Evolutionary conservation across 2,888 invertebrate genomes (phyloP).

Genomic region (Philaethria dido): DNA sequence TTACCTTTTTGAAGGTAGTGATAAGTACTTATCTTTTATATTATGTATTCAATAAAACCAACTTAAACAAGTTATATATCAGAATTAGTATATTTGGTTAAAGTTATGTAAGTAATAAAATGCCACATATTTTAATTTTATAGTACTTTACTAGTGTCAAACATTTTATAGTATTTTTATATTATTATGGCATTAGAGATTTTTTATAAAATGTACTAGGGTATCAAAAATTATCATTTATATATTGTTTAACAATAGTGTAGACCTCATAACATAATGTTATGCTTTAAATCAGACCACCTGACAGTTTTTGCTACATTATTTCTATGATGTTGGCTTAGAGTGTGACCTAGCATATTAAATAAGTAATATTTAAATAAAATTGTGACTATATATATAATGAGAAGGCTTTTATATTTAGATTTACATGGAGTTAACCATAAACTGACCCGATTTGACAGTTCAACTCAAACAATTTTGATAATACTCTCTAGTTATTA

Average conservation of each 20-base stretch:
- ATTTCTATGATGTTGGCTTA: neutral
- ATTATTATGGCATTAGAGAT: neutral
- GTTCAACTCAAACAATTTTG: no score
- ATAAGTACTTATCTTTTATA: slow-evolving; percentile 59
- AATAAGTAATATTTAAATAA: no score
- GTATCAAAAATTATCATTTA: neutral
- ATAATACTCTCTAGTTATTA: no score
- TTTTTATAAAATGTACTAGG: neutral
- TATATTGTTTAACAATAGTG: slow-evolving; percentile 17
- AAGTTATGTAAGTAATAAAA: no score
- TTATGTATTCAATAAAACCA: slow-evolving; percentile 22
- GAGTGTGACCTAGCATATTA: no score
- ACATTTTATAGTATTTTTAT: neutral
- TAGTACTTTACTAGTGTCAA: neutral
- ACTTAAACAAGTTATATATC: slow-evolving; percentile 43
- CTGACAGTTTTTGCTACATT: slow-evolving; percentile 43
- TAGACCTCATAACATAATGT: slow-evolving; percentile 42
- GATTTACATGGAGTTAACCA: no score
- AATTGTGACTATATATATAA: no score
- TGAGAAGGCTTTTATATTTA: no score
- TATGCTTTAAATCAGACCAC: slow-evolving; percentile 70
- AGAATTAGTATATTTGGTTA: slow-evolving; percentile 38
- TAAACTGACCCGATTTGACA: no score
- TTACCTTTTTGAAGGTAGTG: slow-evolving; percentile 61
- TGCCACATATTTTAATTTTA: neutral